phyloP scores from a whole-genome alignment of 2,888 invertebrate species.

The Himalopsyche japonica region DNA sequence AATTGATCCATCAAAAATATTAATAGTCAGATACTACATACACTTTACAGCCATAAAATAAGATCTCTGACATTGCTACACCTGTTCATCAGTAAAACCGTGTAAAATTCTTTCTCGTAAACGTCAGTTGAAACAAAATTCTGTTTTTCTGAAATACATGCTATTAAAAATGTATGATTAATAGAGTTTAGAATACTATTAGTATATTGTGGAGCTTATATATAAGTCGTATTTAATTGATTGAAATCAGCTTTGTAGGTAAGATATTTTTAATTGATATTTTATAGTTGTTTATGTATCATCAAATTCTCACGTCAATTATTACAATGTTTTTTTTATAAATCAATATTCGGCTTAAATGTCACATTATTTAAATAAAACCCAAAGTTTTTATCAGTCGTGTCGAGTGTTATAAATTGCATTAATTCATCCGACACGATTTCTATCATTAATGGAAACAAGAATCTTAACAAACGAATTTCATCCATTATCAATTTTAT shows the following conservation, averaged over 20 bases:
- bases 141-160: background rate
- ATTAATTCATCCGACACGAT: too few species aligned
- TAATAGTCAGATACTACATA: too few species aligned
- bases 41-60: background rate
- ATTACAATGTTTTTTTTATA: background rate
- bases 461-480: too few species aligned
- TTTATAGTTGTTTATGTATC: background rate
- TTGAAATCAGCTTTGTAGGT: background rate
- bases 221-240: background rate
- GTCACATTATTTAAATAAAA: background rate
- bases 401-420: too few species aligned
- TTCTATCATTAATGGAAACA: too few species aligned
- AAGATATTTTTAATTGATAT: background rate
- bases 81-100: background rate
- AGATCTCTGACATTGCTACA: background rate
- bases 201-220: background rate
- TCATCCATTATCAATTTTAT: too few species aligned
- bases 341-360: background rate
- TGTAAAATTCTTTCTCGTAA: background rate
- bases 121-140: background rate
- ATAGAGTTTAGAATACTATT: background rate
- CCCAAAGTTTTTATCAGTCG: too few species aligned
- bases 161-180: background rate
- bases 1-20: too few species aligned
- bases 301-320: background rate